Percentiles rank a stretch among this genome's conserved stretches.
phyloP scores from a whole-genome alignment of 2,797 vertebrate genomes.

The Gobio occitaniae region DNA sequence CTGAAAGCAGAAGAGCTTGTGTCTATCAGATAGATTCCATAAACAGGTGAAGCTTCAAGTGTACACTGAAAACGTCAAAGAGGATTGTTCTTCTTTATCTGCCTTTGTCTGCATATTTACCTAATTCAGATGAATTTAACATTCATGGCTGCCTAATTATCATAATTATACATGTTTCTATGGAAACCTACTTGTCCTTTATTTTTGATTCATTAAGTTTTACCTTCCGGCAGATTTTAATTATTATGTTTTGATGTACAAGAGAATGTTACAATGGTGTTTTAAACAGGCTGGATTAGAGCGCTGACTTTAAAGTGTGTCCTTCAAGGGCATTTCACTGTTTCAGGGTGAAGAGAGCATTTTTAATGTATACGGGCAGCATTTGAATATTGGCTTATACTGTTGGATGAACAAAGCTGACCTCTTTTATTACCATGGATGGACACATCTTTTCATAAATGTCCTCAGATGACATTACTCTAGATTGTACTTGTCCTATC shows the following conservation, averaged over 20 bases:
- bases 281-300: slow-evolving; percentile 86
- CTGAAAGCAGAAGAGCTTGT: slow-evolving; percentile 43
- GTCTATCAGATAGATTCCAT: slow-evolving; percentile 58
- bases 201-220: slow-evolving; percentile 96
- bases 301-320: slow-evolving; percentile 59
- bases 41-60: slow-evolving; percentile 59
- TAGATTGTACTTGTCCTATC: not conserved
- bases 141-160: slow-evolving; percentile 91
- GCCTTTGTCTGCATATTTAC: slow-evolving; percentile 81
- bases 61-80: slow-evolving; percentile 55
- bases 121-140: slow-evolving; percentile 88
- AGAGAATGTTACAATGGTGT: slow-evolving; percentile 85
- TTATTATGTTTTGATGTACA: slow-evolving; percentile 91
- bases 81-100: slow-evolving; percentile 53
- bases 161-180: slow-evolving; percentile 98
- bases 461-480: slow-evolving; percentile 1
- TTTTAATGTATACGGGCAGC: slow-evolving; percentile 1
- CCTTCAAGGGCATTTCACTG: not conserved
- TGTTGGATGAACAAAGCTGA: slow-evolving; percentile 22
- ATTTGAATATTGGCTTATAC: not conserved
- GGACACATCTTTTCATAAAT: slow-evolving; percentile 13
- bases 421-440: not conserved
- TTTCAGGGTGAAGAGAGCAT: not conserved
- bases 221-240: slow-evolving; percentile 94
- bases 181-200: slow-evolving; percentile 92